phyloP scores from a whole-genome alignment of 2,797 vertebrate species.

The Hyperoplus immaculatus region DNA sequence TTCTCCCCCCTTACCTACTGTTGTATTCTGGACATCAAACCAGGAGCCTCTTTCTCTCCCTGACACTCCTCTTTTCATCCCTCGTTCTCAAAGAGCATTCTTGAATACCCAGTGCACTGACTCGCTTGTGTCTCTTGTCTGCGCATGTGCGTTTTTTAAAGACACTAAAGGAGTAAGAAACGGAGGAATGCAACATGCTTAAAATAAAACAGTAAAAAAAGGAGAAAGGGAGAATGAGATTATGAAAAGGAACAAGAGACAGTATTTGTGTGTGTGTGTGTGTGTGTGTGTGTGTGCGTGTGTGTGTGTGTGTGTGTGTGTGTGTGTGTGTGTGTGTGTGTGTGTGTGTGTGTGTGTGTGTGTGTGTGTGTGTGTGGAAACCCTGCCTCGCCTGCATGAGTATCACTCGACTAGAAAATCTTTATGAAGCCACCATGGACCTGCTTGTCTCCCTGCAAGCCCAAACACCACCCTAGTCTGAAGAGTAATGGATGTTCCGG shows the following conservation, averaged over 20 bases:
- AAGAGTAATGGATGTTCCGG: conserved; percentile 21
- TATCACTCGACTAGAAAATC: conserved; percentile 27
- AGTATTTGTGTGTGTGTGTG: background rate
- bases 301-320: background rate
- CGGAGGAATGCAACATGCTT: conserved; percentile 9
- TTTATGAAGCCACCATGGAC: conserved; percentile 37
- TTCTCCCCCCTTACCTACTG: conserved; percentile 67
- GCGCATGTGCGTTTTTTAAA: conserved; percentile 32
- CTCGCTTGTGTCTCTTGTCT: conserved; percentile 6
- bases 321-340: background rate
- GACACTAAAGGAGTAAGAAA: conserved; percentile 1
- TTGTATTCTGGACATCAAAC: conserved; percentile 78
- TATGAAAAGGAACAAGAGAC: background rate
- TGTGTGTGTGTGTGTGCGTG: background rate
- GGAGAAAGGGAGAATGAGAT: background rate
- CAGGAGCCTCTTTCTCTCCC: conserved; percentile 36
- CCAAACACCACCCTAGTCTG: conserved; percentile 40
- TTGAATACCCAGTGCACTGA: conserved; percentile 66
- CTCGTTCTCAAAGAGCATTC: conserved; percentile 75
- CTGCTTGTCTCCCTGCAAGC: conserved; percentile 27
- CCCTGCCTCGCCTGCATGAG: background rate
- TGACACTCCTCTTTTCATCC: conserved; percentile 55
- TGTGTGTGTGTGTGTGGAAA: conserved; percentile 6
- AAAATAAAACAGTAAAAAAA: conserved; percentile 13
- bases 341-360: background rate